Percentiles rank a stretch among this genome's conserved stretches.
Conservation (phyloP, 2,797 vertebrate genomes). For the Allobates femoralis region DNA sequence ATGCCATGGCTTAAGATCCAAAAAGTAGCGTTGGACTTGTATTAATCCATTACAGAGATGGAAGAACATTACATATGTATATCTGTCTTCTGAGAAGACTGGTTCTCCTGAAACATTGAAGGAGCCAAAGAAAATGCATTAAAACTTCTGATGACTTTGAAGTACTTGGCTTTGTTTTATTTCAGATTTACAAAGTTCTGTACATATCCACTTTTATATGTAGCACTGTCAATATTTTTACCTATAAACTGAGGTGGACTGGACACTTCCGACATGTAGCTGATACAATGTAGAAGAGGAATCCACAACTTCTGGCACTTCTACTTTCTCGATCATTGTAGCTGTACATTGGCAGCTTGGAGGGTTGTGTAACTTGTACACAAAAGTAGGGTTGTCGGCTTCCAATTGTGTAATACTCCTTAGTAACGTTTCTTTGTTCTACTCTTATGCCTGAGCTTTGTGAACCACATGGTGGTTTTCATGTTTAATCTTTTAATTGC, state of each 20-base stretch:
- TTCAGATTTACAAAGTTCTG: slow-evolving; percentile 49
- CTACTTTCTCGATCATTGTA: slow-evolving; percentile 5
- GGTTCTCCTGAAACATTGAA: slow-evolving; percentile 76
- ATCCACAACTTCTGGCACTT: background rate
- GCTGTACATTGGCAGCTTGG: background rate
- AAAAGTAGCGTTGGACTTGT: slow-evolving; percentile 33
- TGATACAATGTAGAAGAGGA: background rate
- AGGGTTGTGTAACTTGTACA: slow-evolving; percentile 69
- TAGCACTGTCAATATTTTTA: slow-evolving; percentile 64
- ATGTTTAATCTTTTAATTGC: slow-evolving; percentile 74
- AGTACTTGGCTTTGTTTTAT: slow-evolving; percentile 69
- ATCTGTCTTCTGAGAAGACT: slow-evolving; percentile 97
- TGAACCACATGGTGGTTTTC: slow-evolving; percentile 73
- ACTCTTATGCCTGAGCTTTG: slow-evolving; percentile 76
- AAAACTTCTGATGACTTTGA: slow-evolving; percentile 73
- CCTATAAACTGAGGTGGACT: slow-evolving; percentile 68
- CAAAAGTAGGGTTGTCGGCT: slow-evolving; percentile 61
- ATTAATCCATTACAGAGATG: slow-evolving; percentile 31
- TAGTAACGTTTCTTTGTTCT: slow-evolving; percentile 62
- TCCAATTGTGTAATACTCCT: slow-evolving; percentile 57
- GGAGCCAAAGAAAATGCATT: slow-evolving; percentile 80
- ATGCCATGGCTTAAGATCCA: slow-evolving; percentile 49
- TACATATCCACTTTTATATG: slow-evolving; percentile 79
- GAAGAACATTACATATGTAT: slow-evolving; percentile 32
- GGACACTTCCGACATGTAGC: slow-evolving; percentile 32